phyloP scores from a whole-genome alignment of 92 coral and sea anemone genomes.

The Desmophyllum pertusum region DNA sequence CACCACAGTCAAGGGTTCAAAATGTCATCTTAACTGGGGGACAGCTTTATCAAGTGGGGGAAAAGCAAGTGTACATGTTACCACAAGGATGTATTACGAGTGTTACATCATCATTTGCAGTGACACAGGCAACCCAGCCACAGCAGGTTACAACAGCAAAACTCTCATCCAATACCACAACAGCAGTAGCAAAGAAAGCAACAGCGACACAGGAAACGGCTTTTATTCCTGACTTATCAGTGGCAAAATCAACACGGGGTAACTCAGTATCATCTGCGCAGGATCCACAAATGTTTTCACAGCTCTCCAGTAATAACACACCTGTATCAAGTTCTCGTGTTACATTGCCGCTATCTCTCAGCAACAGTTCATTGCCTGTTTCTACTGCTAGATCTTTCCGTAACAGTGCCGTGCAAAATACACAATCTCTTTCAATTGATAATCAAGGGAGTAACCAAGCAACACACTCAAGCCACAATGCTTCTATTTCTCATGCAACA shows the following conservation, averaged over 20 bases:
- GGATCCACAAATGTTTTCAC: background rate
- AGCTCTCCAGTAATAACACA: background rate
- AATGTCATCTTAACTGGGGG: conserved; percentile 28
- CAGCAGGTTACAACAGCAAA: background rate
- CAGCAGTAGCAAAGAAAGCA: conserved; percentile 8
- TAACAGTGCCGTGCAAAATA: background rate
- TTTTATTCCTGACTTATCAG: background rate
- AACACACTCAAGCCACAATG: background rate
- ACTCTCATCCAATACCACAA: background rate
- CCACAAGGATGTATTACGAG: conserved; percentile 11
- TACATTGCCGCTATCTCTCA: background rate
- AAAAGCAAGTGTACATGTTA: conserved; percentile 21
- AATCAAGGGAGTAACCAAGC: background rate
- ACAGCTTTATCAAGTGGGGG: conserved; percentile 31
- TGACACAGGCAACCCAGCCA: conserved; percentile 6
- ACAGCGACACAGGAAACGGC: background rate
- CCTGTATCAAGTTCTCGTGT: background rate
- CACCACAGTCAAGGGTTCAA: conserved; percentile 9
- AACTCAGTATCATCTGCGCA: background rate
- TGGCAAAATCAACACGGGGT: background rate
- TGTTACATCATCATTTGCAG: background rate
- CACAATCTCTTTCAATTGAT: no score
- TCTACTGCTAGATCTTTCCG: background rate
- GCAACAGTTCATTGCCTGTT: background rate
- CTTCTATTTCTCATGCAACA: background rate